Percentiles rank a stretch among this genome's conserved stretches.
These are phyloP conservation scores for Mamestra configurata DNA, from an alignment of 1,140 invertebrate species.

Conservation along the genomic window DNA sequence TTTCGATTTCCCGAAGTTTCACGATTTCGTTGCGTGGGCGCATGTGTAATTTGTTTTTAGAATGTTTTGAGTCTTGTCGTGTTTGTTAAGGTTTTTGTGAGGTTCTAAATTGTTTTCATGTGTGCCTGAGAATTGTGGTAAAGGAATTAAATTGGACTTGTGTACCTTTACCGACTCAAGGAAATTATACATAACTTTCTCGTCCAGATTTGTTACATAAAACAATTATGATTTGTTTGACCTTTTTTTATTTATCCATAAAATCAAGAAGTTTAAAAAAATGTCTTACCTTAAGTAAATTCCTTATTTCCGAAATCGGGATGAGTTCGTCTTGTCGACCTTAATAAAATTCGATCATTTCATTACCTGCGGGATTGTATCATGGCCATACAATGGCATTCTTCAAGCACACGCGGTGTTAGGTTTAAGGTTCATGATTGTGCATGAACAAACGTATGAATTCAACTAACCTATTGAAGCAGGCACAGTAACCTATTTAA, in stretches of 20 bases:
- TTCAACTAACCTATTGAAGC: neutral
- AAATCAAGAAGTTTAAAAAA: too few relatives aligned
- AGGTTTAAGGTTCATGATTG: neutral
- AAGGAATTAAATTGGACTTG: neutral
- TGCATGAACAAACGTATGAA: neutral
- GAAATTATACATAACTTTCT: neutral
- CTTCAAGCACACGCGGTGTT: neutral
- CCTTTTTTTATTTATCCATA: too few relatives aligned
- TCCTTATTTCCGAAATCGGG: too few relatives aligned
- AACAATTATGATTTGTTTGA: too few relatives aligned
- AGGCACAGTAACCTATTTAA: neutral
- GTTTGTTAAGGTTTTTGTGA: constrained; percentile 29
- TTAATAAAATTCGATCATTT: too few relatives aligned
- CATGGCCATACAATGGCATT: constrained; percentile 24
- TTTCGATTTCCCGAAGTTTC: constrained; percentile 57
- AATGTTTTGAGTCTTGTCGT: constrained; percentile 4
- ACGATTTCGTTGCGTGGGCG: constrained; percentile 49
- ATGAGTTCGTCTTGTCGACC: too few relatives aligned
- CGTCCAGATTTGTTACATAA: neutral
- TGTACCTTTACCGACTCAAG: constrained; percentile 1
- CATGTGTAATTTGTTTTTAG: constrained; percentile 41
- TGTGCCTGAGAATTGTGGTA: neutral
- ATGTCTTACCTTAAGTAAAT: too few relatives aligned
- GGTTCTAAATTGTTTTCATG: neutral
- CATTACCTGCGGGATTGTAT: too few relatives aligned